phyloP scores from a whole-genome alignment of 2,113 vertebrate species.

The Pycnonotus jocosus region DNA sequence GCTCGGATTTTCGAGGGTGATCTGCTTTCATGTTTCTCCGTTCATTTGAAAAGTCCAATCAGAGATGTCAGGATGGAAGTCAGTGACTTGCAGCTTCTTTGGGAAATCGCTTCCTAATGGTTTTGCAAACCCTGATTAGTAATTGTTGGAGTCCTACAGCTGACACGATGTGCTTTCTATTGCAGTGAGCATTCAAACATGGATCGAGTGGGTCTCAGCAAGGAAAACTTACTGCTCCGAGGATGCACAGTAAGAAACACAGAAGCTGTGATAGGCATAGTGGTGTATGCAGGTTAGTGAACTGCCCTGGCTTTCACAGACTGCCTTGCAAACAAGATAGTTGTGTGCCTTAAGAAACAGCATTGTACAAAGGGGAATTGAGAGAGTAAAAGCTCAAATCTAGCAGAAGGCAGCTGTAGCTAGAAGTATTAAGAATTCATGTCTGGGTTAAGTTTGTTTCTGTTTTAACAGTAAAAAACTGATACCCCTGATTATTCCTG shows the following conservation, averaged over 20 bases:
- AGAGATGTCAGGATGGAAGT: background rate
- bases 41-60: background rate
- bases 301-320: background rate
- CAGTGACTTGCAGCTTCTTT: background rate
- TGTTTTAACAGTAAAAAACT: background rate
- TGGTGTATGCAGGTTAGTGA: conserved; percentile 90
- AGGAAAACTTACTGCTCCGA: conserved; percentile 86
- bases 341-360: background rate
- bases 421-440: background rate
- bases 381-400: background rate
- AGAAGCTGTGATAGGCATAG: conserved; percentile 88
- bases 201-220: conserved; percentile 83
- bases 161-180: background rate
- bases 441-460: background rate
- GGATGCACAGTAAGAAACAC: conserved; percentile 92
- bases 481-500: background rate
- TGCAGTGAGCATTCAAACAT: conserved; percentile 81
- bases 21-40: background rate
- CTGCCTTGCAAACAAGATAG: background rate
- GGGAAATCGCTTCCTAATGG: background rate
- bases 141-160: background rate
- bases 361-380: background rate
- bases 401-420: background rate
- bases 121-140: background rate
- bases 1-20: background rate